Conservation (phyloP, 2,888 invertebrate species). For the Mongoloraphidia duomilia region DNA sequence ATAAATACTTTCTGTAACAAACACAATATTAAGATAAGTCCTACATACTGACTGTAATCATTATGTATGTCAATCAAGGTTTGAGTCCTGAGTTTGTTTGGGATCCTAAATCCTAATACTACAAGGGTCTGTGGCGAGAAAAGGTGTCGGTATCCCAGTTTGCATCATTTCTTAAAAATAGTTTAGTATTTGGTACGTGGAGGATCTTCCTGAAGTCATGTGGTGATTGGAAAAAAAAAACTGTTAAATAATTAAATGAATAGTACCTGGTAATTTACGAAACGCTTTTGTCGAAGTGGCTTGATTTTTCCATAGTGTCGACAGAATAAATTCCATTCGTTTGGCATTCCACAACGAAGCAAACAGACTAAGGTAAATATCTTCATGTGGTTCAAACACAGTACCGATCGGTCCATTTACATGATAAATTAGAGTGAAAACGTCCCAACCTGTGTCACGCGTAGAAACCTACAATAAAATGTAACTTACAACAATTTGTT, state of each 20-base stretch:
- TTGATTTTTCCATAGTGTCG: conserved; percentile 70
- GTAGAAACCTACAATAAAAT: conserved; percentile 30
- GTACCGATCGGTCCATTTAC: conserved; percentile 82
- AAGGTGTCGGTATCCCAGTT: too few species aligned
- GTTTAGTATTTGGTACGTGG: too few species aligned
- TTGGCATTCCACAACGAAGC: conserved; percentile 82
- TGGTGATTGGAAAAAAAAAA: too few species aligned
- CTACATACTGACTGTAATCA: too few species aligned
- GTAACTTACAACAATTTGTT: conserved; percentile 11
- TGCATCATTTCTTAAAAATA: too few species aligned
- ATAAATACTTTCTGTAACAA: too few species aligned
- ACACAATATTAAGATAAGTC: too few species aligned
- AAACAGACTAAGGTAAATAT: conserved; percentile 71
- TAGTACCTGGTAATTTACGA: conserved; percentile 47
- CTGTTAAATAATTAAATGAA: not conserved
- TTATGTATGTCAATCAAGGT: too few species aligned
- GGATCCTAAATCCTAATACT: too few species aligned
- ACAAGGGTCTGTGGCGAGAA: too few species aligned
- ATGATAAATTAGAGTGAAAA: conserved; percentile 65
- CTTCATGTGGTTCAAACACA: conserved; percentile 57
- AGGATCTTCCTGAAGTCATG: too few species aligned
- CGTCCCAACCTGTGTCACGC: conserved; percentile 80
- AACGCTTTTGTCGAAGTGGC: conserved; percentile 58
- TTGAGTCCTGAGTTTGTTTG: too few species aligned
- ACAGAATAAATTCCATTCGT: conserved; percentile 73